A percentile compares a stretch with the other conserved stretches of the same genome.
These are phyloP conservation scores for Euura saliciscinereae DNA, from an alignment of 1,140 invertebrate species.

Conservation along the genomic window DNA sequence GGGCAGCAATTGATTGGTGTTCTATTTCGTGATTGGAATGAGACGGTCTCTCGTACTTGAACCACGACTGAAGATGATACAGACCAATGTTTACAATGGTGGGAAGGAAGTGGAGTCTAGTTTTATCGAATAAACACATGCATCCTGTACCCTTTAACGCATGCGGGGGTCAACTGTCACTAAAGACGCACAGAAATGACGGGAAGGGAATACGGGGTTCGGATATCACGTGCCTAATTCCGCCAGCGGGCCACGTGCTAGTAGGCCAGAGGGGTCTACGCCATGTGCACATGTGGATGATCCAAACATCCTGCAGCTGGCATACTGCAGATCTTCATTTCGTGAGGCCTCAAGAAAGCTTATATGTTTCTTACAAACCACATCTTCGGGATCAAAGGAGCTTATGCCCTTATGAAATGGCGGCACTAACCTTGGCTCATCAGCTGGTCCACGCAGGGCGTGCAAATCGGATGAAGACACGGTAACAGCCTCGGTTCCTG, in stretches of 20 bases:
- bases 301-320: not conserved
- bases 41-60: no score
- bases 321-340: no score
- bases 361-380: no score
- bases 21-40: no score
- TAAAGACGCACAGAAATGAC: no score
- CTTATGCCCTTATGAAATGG: no score
- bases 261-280: not conserved
- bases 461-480: constrained; percentile 53
- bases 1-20: no score
- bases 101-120: no score
- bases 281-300: not conserved
- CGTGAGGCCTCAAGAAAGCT: no score
- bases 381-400: no score
- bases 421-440: constrained; percentile 33
- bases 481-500: constrained; percentile 51
- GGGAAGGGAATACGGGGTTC: not conserved
- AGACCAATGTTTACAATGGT: no score
- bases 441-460: constrained; percentile 44
- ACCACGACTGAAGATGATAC: no score
- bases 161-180: not conserved
- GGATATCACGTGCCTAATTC: not conserved
- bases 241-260: not conserved
- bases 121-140: not conserved
- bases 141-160: not conserved